Conservation (phyloP, 2,113 vertebrate genomes). For the Murina feae region DNA sequence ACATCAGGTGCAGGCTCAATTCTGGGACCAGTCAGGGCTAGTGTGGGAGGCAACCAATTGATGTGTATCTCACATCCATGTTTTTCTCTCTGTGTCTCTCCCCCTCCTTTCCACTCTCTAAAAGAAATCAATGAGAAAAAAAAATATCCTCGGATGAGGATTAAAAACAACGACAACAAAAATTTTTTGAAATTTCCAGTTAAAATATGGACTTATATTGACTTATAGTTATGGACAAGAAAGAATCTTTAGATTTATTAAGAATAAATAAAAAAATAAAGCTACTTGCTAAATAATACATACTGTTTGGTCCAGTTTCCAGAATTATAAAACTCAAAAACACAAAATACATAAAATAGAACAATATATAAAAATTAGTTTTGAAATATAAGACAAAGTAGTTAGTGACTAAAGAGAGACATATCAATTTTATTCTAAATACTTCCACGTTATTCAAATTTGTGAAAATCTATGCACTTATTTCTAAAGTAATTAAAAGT, state of each 20-base stretch:
- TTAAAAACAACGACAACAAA: neutral
- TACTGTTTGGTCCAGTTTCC: neutral
- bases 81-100: too few species aligned
- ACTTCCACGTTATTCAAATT: neutral
- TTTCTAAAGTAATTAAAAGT: neutral
- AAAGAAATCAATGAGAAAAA: too few species aligned
- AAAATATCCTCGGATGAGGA: too few species aligned
- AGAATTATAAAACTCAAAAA: conserved; percentile 1
- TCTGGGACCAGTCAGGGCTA: too few species aligned
- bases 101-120: too few species aligned
- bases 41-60: too few species aligned
- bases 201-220: conserved; percentile 2
- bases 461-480: neutral
- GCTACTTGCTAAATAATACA: neutral
- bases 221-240: neutral
- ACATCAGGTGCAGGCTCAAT: too few species aligned
- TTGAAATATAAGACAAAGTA: neutral
- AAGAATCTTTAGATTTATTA: neutral
- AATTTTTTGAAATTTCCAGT: neutral
- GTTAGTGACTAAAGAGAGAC: neutral
- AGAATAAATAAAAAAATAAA: neutral
- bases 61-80: too few species aligned
- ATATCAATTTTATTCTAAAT: neutral
- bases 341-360: neutral
- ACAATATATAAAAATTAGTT: neutral